Percentiles rank a stretch among this genome's conserved stretches.
phyloP scores from a whole-genome alignment of 2,113 vertebrate genomes.

The Cricetomys ansorgei region DNA sequence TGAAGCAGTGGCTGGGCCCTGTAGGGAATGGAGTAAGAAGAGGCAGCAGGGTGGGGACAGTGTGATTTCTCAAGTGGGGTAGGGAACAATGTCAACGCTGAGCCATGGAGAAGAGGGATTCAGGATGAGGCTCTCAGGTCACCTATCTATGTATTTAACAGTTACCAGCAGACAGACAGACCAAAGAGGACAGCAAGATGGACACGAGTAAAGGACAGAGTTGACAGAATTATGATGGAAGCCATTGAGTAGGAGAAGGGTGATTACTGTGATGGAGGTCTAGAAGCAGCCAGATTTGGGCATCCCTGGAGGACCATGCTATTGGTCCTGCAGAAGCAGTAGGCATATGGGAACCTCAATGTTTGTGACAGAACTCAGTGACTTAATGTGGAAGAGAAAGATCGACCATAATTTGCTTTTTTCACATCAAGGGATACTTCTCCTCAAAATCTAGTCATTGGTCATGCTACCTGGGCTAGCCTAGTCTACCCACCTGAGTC shows the following conservation, averaged over 20 bases:
- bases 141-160: background rate
- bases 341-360: background rate
- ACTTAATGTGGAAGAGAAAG: background rate
- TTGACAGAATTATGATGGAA: background rate
- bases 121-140: background rate
- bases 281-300: background rate
- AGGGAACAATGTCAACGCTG: background rate
- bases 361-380: background rate
- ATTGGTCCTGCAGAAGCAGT: background rate
- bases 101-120: background rate
- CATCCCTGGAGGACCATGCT: background rate
- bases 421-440: background rate
- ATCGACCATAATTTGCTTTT: slow-evolving; percentile 16
- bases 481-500: background rate
- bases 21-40: background rate
- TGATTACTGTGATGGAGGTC: background rate
- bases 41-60: background rate
- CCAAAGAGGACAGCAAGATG: background rate
- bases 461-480: background rate
- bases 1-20: background rate
- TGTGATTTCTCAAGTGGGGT: background rate
- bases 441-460: background rate
- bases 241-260: background rate
- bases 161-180: background rate
- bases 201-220: background rate